Evolutionary conservation across 1,140 invertebrate species (phyloP).

Genomic region (Bombus huntii): DNA sequence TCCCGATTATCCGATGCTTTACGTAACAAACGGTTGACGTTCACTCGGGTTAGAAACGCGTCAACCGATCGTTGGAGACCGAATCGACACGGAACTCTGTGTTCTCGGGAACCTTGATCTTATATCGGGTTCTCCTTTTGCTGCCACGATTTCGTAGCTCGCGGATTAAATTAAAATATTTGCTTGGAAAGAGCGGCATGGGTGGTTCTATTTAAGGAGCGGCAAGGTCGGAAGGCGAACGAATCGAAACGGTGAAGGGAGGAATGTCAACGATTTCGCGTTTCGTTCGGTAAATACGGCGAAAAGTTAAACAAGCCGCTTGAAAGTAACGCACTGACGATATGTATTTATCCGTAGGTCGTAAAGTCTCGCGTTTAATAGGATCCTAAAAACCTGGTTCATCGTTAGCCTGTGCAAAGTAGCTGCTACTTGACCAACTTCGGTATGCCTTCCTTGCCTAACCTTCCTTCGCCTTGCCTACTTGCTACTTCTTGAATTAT

Average conservation of each 20-base stretch:
- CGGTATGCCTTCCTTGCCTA: not conserved
- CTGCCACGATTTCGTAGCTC: too few relatives aligned
- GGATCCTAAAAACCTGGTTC: slow-evolving; percentile 17
- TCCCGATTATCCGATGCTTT: not conserved
- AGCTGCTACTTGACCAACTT: not conserved
- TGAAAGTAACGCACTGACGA: not conserved
- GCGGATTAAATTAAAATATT: not conserved
- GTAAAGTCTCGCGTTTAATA: slow-evolving; percentile 58
- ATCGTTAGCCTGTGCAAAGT: slow-evolving; percentile 38
- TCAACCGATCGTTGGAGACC: not conserved
- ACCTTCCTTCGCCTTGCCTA: not conserved
- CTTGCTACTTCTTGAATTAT: slow-evolving; percentile 51
- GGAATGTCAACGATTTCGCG: slow-evolving; percentile 28
- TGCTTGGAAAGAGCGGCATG: not conserved
- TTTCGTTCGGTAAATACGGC: slow-evolving; percentile 10
- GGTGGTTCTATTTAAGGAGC: slow-evolving; percentile 12
- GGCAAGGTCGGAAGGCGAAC: slow-evolving; percentile 9
- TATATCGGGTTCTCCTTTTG: not conserved
- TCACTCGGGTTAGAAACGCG: too few relatives aligned
- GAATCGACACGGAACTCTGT: not conserved
- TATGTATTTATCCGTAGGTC: not conserved
- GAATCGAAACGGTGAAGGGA: not conserved
- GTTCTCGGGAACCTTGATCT: not conserved
- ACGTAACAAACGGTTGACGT: slow-evolving; percentile 14
- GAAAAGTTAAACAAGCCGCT: slow-evolving; percentile 25